A percentile compares a stretch with the other conserved stretches of the same genome.
Evolutionary conservation across 2,113 vertebrate genomes (phyloP).

Genomic region (Pterophyllum scalare): DNA sequence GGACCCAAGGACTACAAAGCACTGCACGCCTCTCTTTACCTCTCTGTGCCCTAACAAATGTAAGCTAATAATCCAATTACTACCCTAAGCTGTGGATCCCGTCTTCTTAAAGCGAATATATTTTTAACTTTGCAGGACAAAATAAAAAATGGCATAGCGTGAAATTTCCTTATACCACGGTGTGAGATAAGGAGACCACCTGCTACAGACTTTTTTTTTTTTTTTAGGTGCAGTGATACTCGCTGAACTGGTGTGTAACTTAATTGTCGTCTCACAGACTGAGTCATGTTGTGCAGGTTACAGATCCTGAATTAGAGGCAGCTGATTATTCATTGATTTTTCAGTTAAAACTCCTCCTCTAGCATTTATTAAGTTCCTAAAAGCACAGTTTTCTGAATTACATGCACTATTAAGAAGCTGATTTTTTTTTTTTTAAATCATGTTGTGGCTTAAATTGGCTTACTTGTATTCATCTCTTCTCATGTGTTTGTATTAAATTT

Average conservation of each 20-base stretch:
- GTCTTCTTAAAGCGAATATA: not conserved
- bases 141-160: constrained; percentile 10
- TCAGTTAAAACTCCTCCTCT: not conserved
- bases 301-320: not conserved
- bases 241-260: not conserved
- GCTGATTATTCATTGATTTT: not conserved
- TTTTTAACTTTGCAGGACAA: constrained; percentile 1
- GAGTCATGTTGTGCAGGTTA: not conserved
- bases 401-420: not conserved
- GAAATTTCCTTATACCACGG: not conserved
- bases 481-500: not conserved
- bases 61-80: constrained; percentile 64
- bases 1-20: constrained; percentile 28
- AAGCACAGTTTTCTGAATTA: not conserved
- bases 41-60: constrained; percentile 57
- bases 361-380: not conserved
- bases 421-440: not conserved
- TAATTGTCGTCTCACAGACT: not conserved
- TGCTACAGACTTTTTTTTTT: not conserved
- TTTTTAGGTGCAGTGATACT: not conserved
- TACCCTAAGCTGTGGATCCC: constrained; percentile 8
- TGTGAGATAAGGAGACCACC: constrained; percentile 4
- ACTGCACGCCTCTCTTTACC: constrained; percentile 13
- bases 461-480: not conserved
- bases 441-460: not conserved